Evolutionary conservation across 1,140 invertebrate species (phyloP), one percentile per base, ranked within the genome.

Genomic region (Bombus waltoni): DNA sequence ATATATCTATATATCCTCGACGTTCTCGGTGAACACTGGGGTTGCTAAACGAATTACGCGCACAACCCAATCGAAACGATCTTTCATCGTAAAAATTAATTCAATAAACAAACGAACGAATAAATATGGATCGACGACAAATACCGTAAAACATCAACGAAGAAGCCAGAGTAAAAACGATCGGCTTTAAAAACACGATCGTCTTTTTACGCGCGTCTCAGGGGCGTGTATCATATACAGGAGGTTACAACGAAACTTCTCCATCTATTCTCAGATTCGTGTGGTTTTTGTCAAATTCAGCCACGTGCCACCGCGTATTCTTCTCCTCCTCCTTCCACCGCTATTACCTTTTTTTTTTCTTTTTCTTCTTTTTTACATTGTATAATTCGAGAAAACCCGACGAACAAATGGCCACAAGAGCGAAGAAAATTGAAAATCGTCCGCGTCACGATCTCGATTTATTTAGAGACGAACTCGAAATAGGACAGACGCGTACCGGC

Each of bases 1-100:
- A 44, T 74, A 42, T 75, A 44, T 53, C 28, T 83, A 89, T 89
- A 85, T 89, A 89, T 89, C 78, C 62, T 89, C 77, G 85, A 89
- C 76, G 73, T 76, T 79, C 65, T 86, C 71, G 77, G 62, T 89
- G 88, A 89, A 89, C 88, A 89, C 88, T 83, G 83, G 83, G 83
- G 81, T 83, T 73, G 83, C 87, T 89, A 89, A 70, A 82, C 71
- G 28, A 44, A 9, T 44, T 8, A n/a, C 57, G 62, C 22, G 1
- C 22, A n/a, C 22, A 77, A 77, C n/a, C 57, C 10, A 28, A 59
- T 57, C 35, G 35, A 10, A 70, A 68, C 1, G 8, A 35, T 18
- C 32, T 1, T 22, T 8, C 18, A 18, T 6, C 15, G 10, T 1
- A 1, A 68, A 1, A 68, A 35, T 25, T 15, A 68, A 35, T 18